Evolutionary conservation across 1,140 invertebrate species (phyloP), one percentile per base, ranked within the genome.

Genomic region (Condylostylus longicornis): DNA sequence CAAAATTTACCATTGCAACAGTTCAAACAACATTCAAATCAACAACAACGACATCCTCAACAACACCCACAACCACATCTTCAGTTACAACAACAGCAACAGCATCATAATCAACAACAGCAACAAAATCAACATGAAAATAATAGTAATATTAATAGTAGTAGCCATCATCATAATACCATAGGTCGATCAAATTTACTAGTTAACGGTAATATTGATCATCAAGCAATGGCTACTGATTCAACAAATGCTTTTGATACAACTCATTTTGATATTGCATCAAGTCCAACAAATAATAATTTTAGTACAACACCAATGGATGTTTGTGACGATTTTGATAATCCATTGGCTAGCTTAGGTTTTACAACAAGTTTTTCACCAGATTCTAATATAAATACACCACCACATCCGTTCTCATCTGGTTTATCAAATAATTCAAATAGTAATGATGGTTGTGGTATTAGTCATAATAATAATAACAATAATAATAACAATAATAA

Each of bases 321-420:
- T 38, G 47, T 53, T 9, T 58, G 55, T 38, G 57, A 60, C 39
- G 56, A 60, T 37, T 60, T 60, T 23, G 57, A 60, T 37, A 57
- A 51, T 45, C 53, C 54, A 13, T 39, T 60, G 10, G 50, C 51
- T 33, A 47, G 50, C 18, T 56, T 60, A 32, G 55, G 42, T 34
- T 48, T 48, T 15, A 25, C 12, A 25, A 29, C 42, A 4, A 18
- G 35, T 9, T 37, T 47, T 22, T 42, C 42, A 9, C 40, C 37
- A 5, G 43, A 47, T 15, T 42, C 41, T 1, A 46, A 45, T 25
- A 47, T 47, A 30, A 47, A 47, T 22, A 47, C 45, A 13, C 45
- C 45, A 31, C 45, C 45, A 22, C 48, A 44, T 1, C 43, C 43
- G 14, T 53, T 58, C 34, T 35, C 34, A 13, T 31, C 29, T 17